These are phyloP conservation scores for Trichechus manatus DNA, from an alignment of 2,113 vertebrate genomes.

Conservation along the genomic window DNA sequence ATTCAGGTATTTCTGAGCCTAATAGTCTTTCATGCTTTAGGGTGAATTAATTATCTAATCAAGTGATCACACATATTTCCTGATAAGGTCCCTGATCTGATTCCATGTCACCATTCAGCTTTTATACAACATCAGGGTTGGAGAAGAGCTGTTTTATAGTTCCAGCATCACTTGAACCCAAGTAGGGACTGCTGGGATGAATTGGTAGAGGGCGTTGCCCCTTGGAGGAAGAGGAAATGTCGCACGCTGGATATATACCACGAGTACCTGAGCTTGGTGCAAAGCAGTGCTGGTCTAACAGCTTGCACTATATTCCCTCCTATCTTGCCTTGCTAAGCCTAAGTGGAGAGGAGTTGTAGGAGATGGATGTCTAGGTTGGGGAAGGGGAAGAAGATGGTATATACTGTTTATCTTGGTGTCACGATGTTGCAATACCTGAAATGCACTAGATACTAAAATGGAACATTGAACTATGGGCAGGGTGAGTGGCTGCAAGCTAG, in stretches of 20 bases:
- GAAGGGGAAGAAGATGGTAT: not conserved
- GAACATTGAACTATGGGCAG: not conserved
- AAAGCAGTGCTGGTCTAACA: not conserved
- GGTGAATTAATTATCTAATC: conserved; percentile 12
- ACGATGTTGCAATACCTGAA: not conserved
- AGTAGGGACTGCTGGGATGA: conserved; percentile 19
- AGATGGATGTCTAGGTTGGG: not conserved
- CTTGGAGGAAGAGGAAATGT: conserved; percentile 69
- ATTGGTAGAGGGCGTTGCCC: conserved; percentile 52
- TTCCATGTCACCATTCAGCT: conserved; percentile 5
- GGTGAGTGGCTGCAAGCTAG: not conserved
- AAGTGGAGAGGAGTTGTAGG: conserved; percentile 32
- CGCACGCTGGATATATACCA: not conserved
- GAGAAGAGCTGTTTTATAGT: not conserved
- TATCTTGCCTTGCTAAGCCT: not conserved
- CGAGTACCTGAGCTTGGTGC: not conserved
- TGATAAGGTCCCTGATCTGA: not conserved
- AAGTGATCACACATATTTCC: not conserved
- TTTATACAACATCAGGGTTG: not conserved
- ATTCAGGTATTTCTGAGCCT: conserved; percentile 26
- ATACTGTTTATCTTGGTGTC: not conserved
- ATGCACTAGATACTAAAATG: not conserved
- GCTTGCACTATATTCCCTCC: not conserved
- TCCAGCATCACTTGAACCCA: not conserved
- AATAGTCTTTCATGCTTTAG: conserved; percentile 19